A percentile compares a stretch with the other conserved stretches of the same genome.
These are phyloP conservation scores for Poeciliopsis turneri DNA, from an alignment of 2,797 vertebrate species.

Conservation along the genomic window DNA sequence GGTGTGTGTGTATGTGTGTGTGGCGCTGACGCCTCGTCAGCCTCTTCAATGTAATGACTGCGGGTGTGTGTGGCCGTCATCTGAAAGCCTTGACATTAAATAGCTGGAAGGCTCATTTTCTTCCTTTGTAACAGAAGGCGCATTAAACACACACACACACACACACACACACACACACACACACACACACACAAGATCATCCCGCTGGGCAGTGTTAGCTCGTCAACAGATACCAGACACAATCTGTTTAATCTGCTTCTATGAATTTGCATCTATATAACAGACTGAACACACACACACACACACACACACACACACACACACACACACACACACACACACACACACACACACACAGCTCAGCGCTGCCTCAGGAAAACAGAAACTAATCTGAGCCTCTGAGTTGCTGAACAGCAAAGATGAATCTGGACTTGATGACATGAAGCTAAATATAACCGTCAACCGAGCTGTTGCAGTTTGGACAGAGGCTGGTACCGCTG, in stretches of 20 bases:
- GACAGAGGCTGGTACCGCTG: not conserved
- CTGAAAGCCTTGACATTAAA: constrained; percentile 58
- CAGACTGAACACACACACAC: constrained; percentile 28
- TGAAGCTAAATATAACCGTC: not conserved
- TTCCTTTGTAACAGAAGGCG: constrained; percentile 63
- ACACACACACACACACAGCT: constrained; percentile 9
- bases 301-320: constrained; percentile 30
- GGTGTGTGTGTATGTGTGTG: constrained; percentile 10
- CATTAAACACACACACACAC: constrained; percentile 54
- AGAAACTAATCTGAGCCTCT: constrained; percentile 45
- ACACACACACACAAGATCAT: constrained; percentile 36
- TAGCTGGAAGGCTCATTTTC: constrained; percentile 63
- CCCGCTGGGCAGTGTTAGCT: constrained; percentile 60
- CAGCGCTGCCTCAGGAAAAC: constrained; percentile 21
- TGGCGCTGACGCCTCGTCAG: constrained; percentile 65
- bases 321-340: constrained; percentile 29
- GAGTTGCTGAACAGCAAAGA: constrained; percentile 12
- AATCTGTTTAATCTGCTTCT: constrained; percentile 69
- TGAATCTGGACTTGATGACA: not conserved
- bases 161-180: constrained; percentile 48
- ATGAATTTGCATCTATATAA: constrained; percentile 72
- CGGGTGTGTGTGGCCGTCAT: constrained; percentile 42
- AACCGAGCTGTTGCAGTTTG: not conserved
- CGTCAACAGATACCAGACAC: constrained; percentile 69
- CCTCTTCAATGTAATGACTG: constrained; percentile 53